Percentiles rank a stretch among this genome's conserved stretches.
Evolutionary conservation across 2,888 invertebrate species (phyloP).

Genomic region (Noctuana brunneofusca): DNA sequence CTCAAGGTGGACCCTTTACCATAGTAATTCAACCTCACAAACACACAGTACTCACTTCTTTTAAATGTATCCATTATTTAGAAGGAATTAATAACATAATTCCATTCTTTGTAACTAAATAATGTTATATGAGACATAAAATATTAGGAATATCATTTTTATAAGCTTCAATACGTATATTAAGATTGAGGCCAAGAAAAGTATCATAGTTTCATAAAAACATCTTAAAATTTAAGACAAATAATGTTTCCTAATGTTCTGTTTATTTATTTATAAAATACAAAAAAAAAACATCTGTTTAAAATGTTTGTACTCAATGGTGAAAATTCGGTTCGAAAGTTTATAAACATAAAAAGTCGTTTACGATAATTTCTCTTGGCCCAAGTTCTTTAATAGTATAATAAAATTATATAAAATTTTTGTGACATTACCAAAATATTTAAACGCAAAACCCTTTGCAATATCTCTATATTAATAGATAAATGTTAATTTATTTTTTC

Average conservation of each 20-base stretch:
- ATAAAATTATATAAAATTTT: neutral
- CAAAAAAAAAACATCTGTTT: neutral
- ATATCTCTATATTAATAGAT: neutral
- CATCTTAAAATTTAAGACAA: neutral
- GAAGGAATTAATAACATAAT: neutral
- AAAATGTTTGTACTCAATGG: constrained; percentile 1
- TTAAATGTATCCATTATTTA: constrained; percentile 13
- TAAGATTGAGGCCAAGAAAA: neutral
- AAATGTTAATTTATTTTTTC: neutral
- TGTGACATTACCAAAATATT: neutral
- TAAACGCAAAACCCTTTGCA: neutral
- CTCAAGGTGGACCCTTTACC: constrained; percentile 29
- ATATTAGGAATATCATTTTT: neutral
- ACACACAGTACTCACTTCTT: constrained; percentile 25
- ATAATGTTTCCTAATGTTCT: neutral
- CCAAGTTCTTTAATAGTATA: neutral
- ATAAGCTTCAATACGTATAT: neutral
- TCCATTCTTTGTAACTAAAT: neutral
- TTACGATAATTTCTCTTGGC: neutral
- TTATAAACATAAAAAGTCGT: neutral
- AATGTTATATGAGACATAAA: too few relatives aligned
- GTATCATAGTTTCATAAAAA: neutral
- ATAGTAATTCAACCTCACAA: constrained; percentile 6
- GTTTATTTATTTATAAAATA: too few relatives aligned
- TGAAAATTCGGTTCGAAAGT: neutral